phyloP scores from a whole-genome alignment of 2,888 invertebrate species.

The Scelioninae gen. 2 region DNA sequence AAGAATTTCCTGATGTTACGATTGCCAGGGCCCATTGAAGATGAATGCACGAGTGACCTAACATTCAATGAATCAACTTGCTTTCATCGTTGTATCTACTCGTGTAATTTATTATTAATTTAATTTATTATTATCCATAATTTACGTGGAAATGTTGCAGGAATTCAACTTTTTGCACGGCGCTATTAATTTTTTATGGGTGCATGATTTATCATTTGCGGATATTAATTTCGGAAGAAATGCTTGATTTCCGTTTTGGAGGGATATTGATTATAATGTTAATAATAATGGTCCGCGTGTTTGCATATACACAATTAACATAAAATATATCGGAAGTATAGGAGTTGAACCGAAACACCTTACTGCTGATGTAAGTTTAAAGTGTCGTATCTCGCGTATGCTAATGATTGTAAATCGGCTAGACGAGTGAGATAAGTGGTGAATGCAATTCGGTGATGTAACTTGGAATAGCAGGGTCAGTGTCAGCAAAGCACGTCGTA shows the following conservation, averaged over 20 bases:
- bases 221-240: no score
- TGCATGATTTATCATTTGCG: no score
- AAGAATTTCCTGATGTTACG: constrained; percentile 34
- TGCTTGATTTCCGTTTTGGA: no score
- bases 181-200: no score
- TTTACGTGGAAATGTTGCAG: no score
- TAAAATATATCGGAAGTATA: constrained; percentile 6
- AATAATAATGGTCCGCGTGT: background rate
- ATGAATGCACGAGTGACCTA: constrained; percentile 22
- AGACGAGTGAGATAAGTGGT: constrained; percentile 53
- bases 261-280: no score
- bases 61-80: constrained; percentile 39
- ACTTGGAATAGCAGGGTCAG: constrained; percentile 56
- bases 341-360: constrained; percentile 22
- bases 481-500: constrained; percentile 47
- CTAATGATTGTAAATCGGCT: constrained; percentile 54
- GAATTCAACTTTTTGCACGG: no score
- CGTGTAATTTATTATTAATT: constrained; percentile 41
- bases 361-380: constrained; percentile 33
- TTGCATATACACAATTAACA: background rate
- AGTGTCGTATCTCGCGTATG: constrained; percentile 33
- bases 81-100: constrained; percentile 33
- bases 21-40: constrained; percentile 34
- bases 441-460: constrained; percentile 58
- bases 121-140: constrained; percentile 31